Percentiles rank a stretch among this genome's conserved stretches.
These are phyloP conservation scores for Ammodytes dubius DNA, from an alignment of 2,113 vertebrate species.

Conservation along the genomic window DNA sequence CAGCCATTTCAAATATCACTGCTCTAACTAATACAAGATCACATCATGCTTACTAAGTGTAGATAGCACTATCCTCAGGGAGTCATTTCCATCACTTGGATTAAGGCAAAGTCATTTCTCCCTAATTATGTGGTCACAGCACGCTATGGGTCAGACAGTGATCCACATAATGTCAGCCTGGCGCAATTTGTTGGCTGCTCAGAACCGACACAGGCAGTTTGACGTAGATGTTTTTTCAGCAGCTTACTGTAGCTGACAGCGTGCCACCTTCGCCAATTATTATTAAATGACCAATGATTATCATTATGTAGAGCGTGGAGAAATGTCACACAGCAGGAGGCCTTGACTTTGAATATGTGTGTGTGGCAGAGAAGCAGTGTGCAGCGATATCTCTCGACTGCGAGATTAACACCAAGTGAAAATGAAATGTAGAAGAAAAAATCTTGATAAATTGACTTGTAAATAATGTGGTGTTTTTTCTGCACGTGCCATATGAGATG, in stretches of 20 bases:
- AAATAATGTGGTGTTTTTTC: too few species aligned
- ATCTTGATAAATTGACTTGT: too few species aligned
- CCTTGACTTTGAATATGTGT: background rate
- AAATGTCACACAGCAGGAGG: constrained; percentile 28
- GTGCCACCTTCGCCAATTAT: constrained; percentile 18
- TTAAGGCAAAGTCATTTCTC: constrained; percentile 42
- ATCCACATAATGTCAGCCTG: constrained; percentile 43
- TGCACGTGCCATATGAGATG: too few species aligned
- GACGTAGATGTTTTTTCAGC: constrained; percentile 26
- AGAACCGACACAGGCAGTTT: constrained; percentile 19
- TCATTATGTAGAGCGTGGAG: background rate
- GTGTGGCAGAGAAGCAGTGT: background rate
- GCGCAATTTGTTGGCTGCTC: constrained; percentile 39
- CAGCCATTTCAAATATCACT: constrained; percentile 41
- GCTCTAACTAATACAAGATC: constrained; percentile 50
- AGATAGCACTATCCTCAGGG: constrained; percentile 46
- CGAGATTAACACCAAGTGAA: background rate
- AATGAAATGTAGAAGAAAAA: too few species aligned
- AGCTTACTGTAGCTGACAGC: constrained; percentile 19
- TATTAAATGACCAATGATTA: constrained; percentile 17
- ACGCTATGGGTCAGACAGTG: constrained; percentile 40
- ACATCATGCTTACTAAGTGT: constrained; percentile 44
- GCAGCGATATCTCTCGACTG: too few species aligned
- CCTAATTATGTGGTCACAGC: constrained; percentile 55
- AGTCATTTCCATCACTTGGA: constrained; percentile 50